These are phyloP conservation scores for Hephaestus fuliginosus DNA, from an alignment of 2,797 vertebrate genomes.

Conservation along the genomic window DNA sequence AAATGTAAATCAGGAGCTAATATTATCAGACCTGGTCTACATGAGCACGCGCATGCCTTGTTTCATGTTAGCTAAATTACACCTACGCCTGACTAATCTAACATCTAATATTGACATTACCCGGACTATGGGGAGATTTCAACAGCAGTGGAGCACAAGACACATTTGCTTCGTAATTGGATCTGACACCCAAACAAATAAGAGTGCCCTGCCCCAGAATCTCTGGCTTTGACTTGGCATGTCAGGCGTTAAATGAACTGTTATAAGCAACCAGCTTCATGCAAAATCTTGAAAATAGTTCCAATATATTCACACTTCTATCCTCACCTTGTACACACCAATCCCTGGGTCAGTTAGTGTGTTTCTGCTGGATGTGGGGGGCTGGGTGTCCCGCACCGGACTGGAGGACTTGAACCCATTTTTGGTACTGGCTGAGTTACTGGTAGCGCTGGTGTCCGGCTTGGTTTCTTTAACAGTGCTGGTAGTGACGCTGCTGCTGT, in stretches of 20 bases:
- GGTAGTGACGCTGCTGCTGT: constrained; percentile 64
- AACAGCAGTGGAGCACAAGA: constrained; percentile 6
- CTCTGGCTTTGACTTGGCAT: not conserved
- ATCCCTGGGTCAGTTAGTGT: constrained; percentile 93
- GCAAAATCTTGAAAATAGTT: not conserved
- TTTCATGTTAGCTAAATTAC: constrained; percentile 15
- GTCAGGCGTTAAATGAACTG: not conserved
- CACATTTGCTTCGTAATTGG: constrained; percentile 14
- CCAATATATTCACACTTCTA: not conserved
- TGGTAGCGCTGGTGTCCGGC: constrained; percentile 76
- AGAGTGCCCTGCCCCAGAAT: constrained; percentile 1
- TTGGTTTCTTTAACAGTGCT: constrained; percentile 68
- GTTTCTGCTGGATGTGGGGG: constrained; percentile 90
- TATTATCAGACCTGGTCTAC: not conserved
- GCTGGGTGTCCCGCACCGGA: constrained; percentile 85
- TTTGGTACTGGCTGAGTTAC: constrained; percentile 86
- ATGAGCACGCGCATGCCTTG: not conserved
- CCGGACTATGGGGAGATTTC: not conserved
- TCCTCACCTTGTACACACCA: constrained; percentile 94
- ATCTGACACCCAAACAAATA: constrained; percentile 26
- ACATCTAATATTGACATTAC: not conserved
- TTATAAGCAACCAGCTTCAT: not conserved
- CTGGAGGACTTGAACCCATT: constrained; percentile 87
- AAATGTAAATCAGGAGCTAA: not conserved
- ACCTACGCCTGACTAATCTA: not conserved